Base-by-base conservation (phyloP, 2,888 invertebrate genomes). In the Tortrix viridana region DNA sequence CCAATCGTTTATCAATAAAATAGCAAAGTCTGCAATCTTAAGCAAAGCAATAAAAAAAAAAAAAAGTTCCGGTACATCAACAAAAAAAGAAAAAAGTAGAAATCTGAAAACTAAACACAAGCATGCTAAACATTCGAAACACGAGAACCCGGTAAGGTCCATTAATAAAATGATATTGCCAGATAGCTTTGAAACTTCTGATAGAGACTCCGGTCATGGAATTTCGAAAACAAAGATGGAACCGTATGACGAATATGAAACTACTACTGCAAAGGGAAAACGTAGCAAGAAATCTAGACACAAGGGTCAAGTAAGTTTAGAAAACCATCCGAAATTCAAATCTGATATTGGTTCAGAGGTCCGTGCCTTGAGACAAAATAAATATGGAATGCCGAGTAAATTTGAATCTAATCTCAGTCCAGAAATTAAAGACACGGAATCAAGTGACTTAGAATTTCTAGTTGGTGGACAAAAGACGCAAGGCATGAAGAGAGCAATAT, bases 391-490 rank as follows among this genome's bases (percentile, higher is more conserved):
- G 41, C 16, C 14, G 16, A 41, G 2, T 14, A 16, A 41, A n/a
- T 6, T n/a, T 2, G 14, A 41, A 16, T 41, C 32, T 12, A 7
- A 32, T 32, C 32, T 20, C 0, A 18, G 22, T 38, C 18, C 44
- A 46, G 20, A 22, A 46, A 9, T 20, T 5, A 50, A 26, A 7
- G 2, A 18, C 12, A 18, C 1, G 46, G 7, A 19, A 43, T 2
- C 5, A 7, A 43, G 41, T 16, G 16, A n/a, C 7, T 16, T 18
- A 1, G 41, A 19, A 26, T 6, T 60, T 5, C 26, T 55, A 14
- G 19, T 48, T 2, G 54, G 48, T 5, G 60, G 54, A 18, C 54
- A 55, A 3, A 48, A 49, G 2, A 22, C 22, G 5, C 20, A 47
- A 19, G 12, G 16, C 3, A 18, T 47, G 12, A 18, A 16, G 14